A percentile compares a stretch with the other conserved stretches of the same genome.
These are phyloP conservation scores for Mareca penelope DNA, from an alignment of 2,797 vertebrate species.

Conservation along the genomic window DNA sequence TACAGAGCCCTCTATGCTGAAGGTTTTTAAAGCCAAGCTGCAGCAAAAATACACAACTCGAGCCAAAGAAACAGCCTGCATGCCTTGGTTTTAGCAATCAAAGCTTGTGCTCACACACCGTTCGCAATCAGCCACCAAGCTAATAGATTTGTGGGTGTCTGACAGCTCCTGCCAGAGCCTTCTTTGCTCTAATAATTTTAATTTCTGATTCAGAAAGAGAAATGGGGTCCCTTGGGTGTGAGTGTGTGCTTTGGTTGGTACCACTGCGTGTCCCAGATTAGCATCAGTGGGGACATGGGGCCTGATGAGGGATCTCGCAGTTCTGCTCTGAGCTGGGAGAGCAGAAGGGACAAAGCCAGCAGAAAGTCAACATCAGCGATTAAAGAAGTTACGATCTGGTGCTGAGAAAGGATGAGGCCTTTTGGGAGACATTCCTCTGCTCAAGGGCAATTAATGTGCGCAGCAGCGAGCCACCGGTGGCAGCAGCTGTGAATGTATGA, in stretches of 20 bases:
- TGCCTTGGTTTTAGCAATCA: background rate
- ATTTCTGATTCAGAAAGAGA: background rate
- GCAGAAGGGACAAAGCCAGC: rapidly evolving
- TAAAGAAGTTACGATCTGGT: conserved; percentile 1
- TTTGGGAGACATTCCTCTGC: conserved; percentile 34
- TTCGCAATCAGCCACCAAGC: background rate
- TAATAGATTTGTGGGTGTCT: background rate
- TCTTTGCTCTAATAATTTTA: background rate
- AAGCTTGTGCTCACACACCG: rapidly evolving
- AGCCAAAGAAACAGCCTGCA: background rate
- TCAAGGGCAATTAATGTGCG: conserved; percentile 6
- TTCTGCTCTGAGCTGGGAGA: background rate
- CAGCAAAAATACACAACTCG: background rate
- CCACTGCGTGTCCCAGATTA: background rate
- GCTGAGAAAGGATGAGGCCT: background rate
- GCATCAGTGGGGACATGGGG: background rate
- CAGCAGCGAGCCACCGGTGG: background rate
- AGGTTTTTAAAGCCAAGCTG: background rate
- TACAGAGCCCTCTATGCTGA: background rate
- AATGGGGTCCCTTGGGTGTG: background rate
- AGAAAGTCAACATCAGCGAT: background rate
- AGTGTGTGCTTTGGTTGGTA: background rate
- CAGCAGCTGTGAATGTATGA: background rate
- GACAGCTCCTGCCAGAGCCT: background rate
- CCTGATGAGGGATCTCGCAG: rapidly evolving